These are phyloP conservation scores for Ellobium chinense DNA, from an alignment of 2,888 invertebrate genomes.

Conservation along the genomic window DNA sequence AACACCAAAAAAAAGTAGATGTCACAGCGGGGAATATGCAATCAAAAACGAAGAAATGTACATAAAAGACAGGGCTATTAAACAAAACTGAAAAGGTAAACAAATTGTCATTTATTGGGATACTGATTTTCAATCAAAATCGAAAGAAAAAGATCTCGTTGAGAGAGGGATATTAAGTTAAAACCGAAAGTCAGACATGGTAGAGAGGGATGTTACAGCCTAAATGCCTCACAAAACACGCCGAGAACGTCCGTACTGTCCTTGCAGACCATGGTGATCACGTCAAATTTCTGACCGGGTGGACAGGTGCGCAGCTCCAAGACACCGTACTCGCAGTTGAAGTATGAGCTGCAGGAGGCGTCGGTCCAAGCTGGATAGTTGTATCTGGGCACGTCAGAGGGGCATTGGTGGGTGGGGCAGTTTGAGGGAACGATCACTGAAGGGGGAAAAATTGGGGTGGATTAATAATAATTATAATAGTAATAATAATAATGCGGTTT, in stretches of 20 bases:
- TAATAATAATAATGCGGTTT: not conserved
- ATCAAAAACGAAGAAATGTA: no score
- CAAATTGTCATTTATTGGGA: no score
- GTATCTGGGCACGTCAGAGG: not conserved
- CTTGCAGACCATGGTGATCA: conserved; percentile 5
- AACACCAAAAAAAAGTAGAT: no score
- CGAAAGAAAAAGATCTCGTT: no score
- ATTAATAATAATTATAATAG: not conserved
- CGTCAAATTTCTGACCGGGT: conserved; percentile 21
- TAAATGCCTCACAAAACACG: not conserved
- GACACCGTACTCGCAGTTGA: conserved; percentile 6
- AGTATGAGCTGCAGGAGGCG: conserved; percentile 13
- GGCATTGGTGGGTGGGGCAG: conserved; percentile 11
- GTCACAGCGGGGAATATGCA: no score
- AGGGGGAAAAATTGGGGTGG: not conserved
- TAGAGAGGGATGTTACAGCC: not conserved
- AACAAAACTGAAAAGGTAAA: no score
- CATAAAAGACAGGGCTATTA: no score
- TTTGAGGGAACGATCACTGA: not conserved
- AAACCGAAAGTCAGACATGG: no score
- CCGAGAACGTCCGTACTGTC: not conserved
- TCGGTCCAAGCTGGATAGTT: conserved; percentile 31
- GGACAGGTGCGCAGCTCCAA: not conserved
- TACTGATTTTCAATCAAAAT: no score
- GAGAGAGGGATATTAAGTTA: no score